Conservation (phyloP, 2,888 invertebrate genomes). For the Camptogramma bilineatum region DNA sequence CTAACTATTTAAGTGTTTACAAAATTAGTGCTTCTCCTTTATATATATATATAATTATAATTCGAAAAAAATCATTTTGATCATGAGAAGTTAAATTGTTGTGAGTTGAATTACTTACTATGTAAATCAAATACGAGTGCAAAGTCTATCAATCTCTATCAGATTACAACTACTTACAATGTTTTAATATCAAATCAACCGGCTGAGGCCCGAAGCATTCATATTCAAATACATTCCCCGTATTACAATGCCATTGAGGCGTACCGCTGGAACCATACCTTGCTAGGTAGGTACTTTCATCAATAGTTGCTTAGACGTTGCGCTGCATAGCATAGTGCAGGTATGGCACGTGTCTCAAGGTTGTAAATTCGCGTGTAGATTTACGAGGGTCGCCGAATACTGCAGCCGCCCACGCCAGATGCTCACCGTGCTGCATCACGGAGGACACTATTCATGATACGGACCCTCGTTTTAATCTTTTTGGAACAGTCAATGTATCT, state of each 20-base stretch:
- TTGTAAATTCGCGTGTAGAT: slow-evolving; percentile 59
- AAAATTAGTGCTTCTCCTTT: too few species aligned
- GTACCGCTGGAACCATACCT: slow-evolving; percentile 3
- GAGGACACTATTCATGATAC: slow-evolving; percentile 35
- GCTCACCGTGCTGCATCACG: slow-evolving; percentile 50
- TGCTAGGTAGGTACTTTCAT: slow-evolving; percentile 9
- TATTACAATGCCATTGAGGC: slow-evolving; percentile 21
- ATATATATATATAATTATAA: too few species aligned
- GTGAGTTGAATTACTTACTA: too few species aligned
- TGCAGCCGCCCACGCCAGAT: slow-evolving; percentile 54
- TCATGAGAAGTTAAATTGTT: too few species aligned
- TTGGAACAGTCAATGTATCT: not conserved
- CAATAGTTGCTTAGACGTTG: slow-evolving; percentile 20
- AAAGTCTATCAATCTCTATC: not conserved
- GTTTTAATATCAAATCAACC: not conserved
- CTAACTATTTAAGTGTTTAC: too few species aligned
- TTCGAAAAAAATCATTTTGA: too few species aligned
- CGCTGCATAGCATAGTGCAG: slow-evolving; percentile 22
- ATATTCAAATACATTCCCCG: slow-evolving; percentile 15
- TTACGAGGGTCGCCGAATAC: slow-evolving; percentile 61
- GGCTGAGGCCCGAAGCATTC: not conserved
- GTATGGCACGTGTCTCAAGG: slow-evolving; percentile 47
- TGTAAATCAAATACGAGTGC: too few species aligned
- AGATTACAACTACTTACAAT: not conserved
- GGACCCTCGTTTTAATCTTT: not conserved